A percentile compares a stretch with the other conserved stretches of the same genome.
Evolutionary conservation across 2,797 vertebrate genomes (phyloP).

Genomic region (Lagocephalus sceleratus): DNA sequence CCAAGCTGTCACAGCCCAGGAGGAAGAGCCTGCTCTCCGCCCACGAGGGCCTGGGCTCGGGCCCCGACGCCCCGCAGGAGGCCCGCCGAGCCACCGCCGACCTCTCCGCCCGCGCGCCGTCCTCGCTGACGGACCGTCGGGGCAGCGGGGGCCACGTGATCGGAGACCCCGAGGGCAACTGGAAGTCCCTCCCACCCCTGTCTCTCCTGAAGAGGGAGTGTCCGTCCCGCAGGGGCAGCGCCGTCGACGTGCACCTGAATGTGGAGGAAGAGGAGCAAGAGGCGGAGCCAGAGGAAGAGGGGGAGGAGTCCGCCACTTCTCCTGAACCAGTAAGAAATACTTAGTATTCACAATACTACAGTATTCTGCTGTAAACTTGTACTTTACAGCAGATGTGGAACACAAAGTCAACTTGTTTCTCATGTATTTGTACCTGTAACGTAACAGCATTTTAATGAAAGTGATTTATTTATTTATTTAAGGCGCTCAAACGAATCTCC

Average conservation of each 20-base stretch:
- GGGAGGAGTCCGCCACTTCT: constrained; percentile 31
- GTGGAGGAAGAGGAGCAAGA: constrained; percentile 39
- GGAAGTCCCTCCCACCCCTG: constrained; percentile 43
- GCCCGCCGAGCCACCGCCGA: constrained; percentile 58
- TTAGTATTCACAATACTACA: neutral
- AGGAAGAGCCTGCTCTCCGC: constrained; percentile 87
- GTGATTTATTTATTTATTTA: no score
- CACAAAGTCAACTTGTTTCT: no score
- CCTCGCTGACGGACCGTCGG: neutral
- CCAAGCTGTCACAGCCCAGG: constrained; percentile 75
- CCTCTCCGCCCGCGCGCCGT: constrained; percentile 51
- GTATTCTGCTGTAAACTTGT: neutral
- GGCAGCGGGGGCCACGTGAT: constrained; percentile 22
- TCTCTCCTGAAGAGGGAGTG: constrained; percentile 60
- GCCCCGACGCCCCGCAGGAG: constrained; percentile 72
- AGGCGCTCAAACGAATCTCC: no score
- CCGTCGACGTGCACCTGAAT: constrained; percentile 70
- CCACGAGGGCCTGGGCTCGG: constrained; percentile 87
- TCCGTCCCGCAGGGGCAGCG: constrained; percentile 51
- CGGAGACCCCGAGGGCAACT: constrained; percentile 51
- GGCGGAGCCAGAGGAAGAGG: constrained; percentile 38
- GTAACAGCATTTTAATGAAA: no score
- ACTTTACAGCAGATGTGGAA: neutral
- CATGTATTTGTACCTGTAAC: no score
- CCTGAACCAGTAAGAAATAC: constrained; percentile 48